phyloP scores from a whole-genome alignment of 2,797 vertebrate species.

The Hypotaenidia philippensis region DNA sequence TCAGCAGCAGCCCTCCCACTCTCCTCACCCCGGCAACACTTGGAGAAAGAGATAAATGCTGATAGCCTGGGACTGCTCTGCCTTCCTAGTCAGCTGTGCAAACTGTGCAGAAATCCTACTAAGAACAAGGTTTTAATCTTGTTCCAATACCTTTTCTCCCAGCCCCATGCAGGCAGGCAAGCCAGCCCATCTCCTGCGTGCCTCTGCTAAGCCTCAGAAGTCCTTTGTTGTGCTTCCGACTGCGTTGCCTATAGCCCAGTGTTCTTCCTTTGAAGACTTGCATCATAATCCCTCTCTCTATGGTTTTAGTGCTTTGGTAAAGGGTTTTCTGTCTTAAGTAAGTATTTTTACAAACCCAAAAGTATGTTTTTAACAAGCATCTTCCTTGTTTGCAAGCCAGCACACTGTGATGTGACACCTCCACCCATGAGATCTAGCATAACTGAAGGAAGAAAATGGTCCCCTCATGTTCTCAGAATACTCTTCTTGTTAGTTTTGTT shows the following conservation, averaged over 20 bases:
- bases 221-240: conserved; percentile 58
- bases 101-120: neutral
- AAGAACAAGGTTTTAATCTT: conserved; percentile 45
- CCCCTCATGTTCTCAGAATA: neutral
- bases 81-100: conserved; percentile 32
- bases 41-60: neutral
- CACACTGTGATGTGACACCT: neutral
- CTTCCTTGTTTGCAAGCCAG: neutral
- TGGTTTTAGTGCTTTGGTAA: neutral
- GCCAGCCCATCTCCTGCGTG: conserved; percentile 45
- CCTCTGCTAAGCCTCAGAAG: conserved; percentile 44
- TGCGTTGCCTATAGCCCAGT: conserved; percentile 9
- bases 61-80: neutral
- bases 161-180: conserved; percentile 2
- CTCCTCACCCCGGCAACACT: neutral
- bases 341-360: neutral
- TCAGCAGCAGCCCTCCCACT: neutral
- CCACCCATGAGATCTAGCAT: neutral
- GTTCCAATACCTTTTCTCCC: conserved; percentile 43
- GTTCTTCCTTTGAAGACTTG: conserved; percentile 57
- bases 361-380: neutral
- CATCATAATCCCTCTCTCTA: neutral
- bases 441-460: neutral
- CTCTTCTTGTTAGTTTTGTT: neutral
- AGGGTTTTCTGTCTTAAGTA: conserved; percentile 28